Evolutionary conservation across 1,140 invertebrate genomes (phyloP), one percentile per base, ranked within the genome.

Genomic region (Brachionus sp.): DNA sequence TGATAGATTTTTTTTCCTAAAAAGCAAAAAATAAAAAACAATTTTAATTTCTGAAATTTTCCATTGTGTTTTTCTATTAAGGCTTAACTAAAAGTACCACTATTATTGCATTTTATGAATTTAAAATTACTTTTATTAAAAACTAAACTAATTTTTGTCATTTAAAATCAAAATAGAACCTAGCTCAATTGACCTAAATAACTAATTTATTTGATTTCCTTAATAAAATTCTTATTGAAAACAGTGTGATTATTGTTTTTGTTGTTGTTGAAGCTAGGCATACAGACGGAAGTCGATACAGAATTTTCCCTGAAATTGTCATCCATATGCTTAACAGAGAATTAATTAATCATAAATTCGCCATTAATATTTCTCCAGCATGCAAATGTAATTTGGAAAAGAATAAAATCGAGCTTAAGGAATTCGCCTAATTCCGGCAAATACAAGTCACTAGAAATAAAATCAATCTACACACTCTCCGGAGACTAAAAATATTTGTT

Each of bases 151-250:
- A 57, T 57, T 57, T 57, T 57, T n/a, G 16, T 57, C 16, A 57
- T 50, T 9, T 25, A 57, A 57, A 57, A 57, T 57, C 1, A 16
- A 57, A 57, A 57, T 57, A 57, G 50, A 57, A 19, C 50, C 50
- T 19, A 57, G 50, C 50, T 57, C 50, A 57, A 57, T 57, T 57
- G 50, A 57, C 50, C 50, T 57, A 57, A 57, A 57, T 57, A 57
- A 19, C 50, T 57, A 5, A 9, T 57, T 19, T 57, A 57, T 57
- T 23, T 57, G n/a, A 57, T 57, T 57, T 57, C 50, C 50, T 57
- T 9, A 19, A 57, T n/a, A 50, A 16, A 50, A 57, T 57, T n/a
- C 50, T 23, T 25, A 57, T 19, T 57, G 19, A 25, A 57, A 57
- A 57, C 50, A 57, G n/a, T 57, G n/a, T 6, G 50, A 57, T 57